A percentile compares a stretch with the other conserved stretches of the same genome.
These are phyloP conservation scores for Chrysoperla carnea DNA, from an alignment of 1,140 invertebrate species.

Conservation along the genomic window DNA sequence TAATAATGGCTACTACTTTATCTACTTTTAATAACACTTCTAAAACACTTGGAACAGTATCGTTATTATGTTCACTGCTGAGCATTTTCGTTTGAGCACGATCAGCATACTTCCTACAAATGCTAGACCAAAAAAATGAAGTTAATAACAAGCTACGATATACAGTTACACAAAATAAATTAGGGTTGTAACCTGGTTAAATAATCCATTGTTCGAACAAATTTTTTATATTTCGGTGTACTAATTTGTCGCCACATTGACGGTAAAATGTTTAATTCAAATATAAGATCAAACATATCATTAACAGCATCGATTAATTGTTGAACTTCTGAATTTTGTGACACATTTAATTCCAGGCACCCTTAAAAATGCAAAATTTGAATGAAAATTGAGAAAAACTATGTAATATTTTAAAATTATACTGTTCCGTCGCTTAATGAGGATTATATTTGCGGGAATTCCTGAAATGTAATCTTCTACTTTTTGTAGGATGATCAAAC, in stretches of 20 bases:
- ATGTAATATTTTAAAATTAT: too few species aligned
- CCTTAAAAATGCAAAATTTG: conserved; percentile 1
- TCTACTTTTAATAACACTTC: conserved; percentile 25
- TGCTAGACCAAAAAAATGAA: conserved; percentile 2
- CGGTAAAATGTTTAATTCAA: conserved; percentile 16
- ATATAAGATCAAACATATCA: conserved; percentile 18
- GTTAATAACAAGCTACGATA: not conserved
- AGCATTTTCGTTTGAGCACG: conserved; percentile 3
- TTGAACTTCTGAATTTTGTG: conserved; percentile 14
- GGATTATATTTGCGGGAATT: too few species aligned
- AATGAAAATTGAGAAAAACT: not conserved
- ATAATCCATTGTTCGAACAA: conserved; percentile 4
- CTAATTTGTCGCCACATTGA: conserved; percentile 18
- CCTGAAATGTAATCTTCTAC: too few species aligned
- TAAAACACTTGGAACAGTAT: conserved; percentile 15
- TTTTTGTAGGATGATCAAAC: too few species aligned
- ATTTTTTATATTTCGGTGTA: conserved; percentile 15
- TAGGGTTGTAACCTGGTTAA: not conserved
- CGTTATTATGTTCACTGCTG: not conserved
- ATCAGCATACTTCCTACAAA: conserved; percentile 7
- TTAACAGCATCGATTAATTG: conserved; percentile 19
- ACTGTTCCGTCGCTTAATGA: too few species aligned
- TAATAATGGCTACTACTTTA: conserved; percentile 23
- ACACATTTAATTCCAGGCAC: conserved; percentile 14
- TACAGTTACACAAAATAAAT: not conserved